Evolutionary conservation across 1,140 invertebrate genomes (phyloP).

Genomic region (Aradophagus sp.): DNA sequence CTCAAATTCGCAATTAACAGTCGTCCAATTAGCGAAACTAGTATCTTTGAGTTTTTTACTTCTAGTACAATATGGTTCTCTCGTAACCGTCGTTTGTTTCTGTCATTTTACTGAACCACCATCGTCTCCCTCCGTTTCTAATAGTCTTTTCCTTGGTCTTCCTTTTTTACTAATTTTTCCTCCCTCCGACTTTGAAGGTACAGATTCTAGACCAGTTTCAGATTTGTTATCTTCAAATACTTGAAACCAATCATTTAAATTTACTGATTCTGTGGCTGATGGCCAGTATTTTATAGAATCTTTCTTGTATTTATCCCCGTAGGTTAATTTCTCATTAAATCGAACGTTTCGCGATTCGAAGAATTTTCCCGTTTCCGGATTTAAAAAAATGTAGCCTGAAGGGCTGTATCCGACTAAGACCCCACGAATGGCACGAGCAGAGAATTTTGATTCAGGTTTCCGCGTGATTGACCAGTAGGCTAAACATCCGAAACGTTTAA

Average conservation of each 20-base stretch:
- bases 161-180: no score
- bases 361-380: slow-evolving; percentile 11
- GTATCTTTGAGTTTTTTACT: not conserved
- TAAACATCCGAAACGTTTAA: slow-evolving; percentile 41
- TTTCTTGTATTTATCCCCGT: slow-evolving; percentile 8
- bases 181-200: no score
- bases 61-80: slow-evolving; percentile 1
- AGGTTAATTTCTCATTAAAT: no score
- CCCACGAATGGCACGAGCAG: not conserved
- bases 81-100: slow-evolving; percentile 17
- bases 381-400: slow-evolving; percentile 1
- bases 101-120: slow-evolving; percentile 21
- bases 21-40: not conserved
- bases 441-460: slow-evolving; percentile 21
- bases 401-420: slow-evolving; percentile 29
- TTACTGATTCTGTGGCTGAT: not conserved
- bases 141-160: not conserved
- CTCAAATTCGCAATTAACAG: not conserved
- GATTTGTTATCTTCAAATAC: slow-evolving; percentile 2
- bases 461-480: slow-evolving; percentile 17
- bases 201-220: not conserved
- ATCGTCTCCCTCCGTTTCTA: slow-evolving; percentile 39
- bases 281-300: slow-evolving; percentile 7
- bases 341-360: no score
- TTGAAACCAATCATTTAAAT: slow-evolving; percentile 19